Evolutionary conservation across 2,797 vertebrate species (phyloP).

Genomic region (Crypturellus tataupa): DNA sequence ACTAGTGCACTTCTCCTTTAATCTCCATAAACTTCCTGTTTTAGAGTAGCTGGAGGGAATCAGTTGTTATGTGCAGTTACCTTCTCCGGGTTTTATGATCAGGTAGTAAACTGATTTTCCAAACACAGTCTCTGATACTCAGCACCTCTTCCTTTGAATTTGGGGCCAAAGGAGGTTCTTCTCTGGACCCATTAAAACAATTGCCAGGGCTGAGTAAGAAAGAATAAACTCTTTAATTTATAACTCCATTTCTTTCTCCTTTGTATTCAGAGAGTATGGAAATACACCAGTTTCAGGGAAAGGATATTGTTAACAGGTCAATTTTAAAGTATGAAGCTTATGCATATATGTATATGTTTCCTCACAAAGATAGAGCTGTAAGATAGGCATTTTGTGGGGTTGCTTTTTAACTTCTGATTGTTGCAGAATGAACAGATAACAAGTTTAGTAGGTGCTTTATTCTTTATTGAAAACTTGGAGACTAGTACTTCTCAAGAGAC

Average conservation of each 20-base stretch:
- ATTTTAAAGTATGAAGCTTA: background rate
- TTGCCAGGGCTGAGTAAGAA: background rate
- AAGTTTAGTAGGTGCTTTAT: background rate
- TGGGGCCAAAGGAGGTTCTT: background rate
- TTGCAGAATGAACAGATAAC: background rate
- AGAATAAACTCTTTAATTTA: background rate
- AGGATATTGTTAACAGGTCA: background rate
- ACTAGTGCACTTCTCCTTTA: background rate
- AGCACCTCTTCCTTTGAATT: background rate
- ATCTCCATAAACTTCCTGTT: background rate
- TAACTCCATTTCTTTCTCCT: constrained; percentile 3
- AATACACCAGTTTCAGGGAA: background rate
- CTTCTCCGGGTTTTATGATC: background rate
- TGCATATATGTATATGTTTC: background rate
- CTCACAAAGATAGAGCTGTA: background rate
- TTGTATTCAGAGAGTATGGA: background rate
- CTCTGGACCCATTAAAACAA: background rate
- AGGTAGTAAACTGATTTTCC: background rate
- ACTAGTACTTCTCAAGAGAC: background rate
- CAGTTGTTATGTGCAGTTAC: background rate
- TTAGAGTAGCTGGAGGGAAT: background rate
- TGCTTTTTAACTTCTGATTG: background rate
- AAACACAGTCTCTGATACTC: background rate
- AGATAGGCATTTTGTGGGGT: background rate
- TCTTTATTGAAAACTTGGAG: background rate